Percentiles rank a stretch among this genome's conserved stretches.
These are phyloP conservation scores for Panulirus ornatus DNA, from an alignment of 1,140 invertebrate genomes.

Conservation along the genomic window DNA sequence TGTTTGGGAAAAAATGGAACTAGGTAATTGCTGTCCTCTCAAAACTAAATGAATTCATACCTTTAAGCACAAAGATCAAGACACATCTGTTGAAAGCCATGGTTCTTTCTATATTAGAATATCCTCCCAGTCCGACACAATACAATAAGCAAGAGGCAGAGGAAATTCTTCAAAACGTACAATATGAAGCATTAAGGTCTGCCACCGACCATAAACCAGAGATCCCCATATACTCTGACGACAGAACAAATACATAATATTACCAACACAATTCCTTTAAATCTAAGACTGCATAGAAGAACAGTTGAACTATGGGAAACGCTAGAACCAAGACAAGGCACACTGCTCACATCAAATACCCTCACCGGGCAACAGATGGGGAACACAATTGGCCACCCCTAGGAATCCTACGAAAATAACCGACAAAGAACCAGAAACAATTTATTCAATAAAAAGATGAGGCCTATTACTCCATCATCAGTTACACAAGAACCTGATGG, in stretches of 20 bases:
- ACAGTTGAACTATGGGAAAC: slow-evolving; percentile 1
- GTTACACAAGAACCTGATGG: too few relatives aligned
- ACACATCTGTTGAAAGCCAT: slow-evolving; percentile 13
- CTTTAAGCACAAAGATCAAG: not conserved
- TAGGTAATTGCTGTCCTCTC: not conserved
- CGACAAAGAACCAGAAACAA: too few relatives aligned
- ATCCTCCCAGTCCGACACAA: slow-evolving; percentile 6
- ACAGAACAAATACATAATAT: slow-evolving; percentile 7
- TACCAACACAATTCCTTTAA: not conserved
- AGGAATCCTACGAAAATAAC: too few relatives aligned
- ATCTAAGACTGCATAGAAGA: not conserved
- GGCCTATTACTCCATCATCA: too few relatives aligned
- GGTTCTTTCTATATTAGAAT: slow-evolving; percentile 3
- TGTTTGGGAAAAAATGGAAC: not conserved
- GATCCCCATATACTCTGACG: slow-evolving; percentile 18
- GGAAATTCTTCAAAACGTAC: slow-evolving; percentile 7
- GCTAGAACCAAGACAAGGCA: too few relatives aligned
- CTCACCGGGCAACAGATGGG: too few relatives aligned
- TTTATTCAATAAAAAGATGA: too few relatives aligned
- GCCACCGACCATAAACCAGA: slow-evolving; percentile 21
- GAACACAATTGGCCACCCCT: too few relatives aligned
- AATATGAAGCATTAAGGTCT: not conserved
- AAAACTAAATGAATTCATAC: not conserved
- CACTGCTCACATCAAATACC: too few relatives aligned
- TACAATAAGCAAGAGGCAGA: slow-evolving; percentile 15